Percentiles rank a stretch among this genome's conserved stretches.
Conservation (phyloP, 2,797 vertebrate genomes). For the Geotrypetes seraphini region DNA sequence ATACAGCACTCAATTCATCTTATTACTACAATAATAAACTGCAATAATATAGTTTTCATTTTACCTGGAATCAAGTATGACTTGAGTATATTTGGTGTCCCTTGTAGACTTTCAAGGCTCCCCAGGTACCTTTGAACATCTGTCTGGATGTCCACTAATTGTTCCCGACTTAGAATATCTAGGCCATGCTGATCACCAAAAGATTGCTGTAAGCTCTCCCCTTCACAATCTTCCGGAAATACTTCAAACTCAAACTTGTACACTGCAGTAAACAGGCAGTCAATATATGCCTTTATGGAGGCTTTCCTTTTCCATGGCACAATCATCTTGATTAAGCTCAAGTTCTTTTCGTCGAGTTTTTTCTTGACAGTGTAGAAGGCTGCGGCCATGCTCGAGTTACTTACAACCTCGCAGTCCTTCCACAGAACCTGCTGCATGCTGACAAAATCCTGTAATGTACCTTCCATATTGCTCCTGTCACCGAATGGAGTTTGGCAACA, state of each 20-base stretch:
- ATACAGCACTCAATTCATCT: no score
- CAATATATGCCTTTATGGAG: constrained; percentile 51
- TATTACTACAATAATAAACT: no score
- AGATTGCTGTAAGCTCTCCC: constrained; percentile 6
- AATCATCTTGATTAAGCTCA: constrained; percentile 52
- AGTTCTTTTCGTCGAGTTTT: constrained; percentile 57
- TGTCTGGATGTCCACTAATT: constrained; percentile 17
- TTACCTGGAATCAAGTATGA: constrained; percentile 80
- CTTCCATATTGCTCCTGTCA: constrained; percentile 7
- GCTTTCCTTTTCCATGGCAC: constrained; percentile 45
- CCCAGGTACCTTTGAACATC: constrained; percentile 61
- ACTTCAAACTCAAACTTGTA: constrained; percentile 65
- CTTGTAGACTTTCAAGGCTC: constrained; percentile 60
- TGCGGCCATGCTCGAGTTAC: constrained; percentile 40
- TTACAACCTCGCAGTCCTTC: constrained; percentile 40
- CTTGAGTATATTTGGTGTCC: constrained; percentile 55
- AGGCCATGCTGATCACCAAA: neutral
- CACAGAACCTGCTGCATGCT: constrained; percentile 9
- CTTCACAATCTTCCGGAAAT: constrained; percentile 7
- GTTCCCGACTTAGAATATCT: constrained; percentile 9
- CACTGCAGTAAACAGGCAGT: constrained; percentile 67
- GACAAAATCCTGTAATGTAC: constrained; percentile 10
- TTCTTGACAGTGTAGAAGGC: constrained; percentile 67
- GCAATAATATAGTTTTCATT: no score
- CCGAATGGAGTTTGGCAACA: constrained; percentile 21